These are phyloP conservation scores for Narcine bancroftii DNA, from an alignment of 2,113 vertebrate species.

Conservation along the genomic window DNA sequence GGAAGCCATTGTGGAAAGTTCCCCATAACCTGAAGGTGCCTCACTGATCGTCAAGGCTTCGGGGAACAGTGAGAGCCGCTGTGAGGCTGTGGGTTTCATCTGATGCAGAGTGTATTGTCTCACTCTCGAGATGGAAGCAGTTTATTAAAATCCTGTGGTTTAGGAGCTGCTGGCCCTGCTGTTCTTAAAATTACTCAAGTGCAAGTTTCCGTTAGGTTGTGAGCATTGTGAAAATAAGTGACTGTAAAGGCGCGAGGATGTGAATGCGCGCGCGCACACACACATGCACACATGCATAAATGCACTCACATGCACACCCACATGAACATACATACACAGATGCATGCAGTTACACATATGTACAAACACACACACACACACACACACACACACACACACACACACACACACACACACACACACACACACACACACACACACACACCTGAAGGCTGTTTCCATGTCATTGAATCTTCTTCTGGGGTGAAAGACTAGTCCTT, in stretches of 20 bases:
- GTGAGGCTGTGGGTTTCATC: background rate
- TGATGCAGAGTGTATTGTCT: background rate
- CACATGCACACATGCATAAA: too few species aligned
- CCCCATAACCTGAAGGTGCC: background rate
- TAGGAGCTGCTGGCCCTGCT: background rate
- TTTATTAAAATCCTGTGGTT: constrained; percentile 17
- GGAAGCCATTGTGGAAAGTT: background rate
- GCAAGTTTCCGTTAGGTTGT: constrained; percentile 4
- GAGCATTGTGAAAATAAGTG: background rate
- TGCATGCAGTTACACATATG: too few species aligned
- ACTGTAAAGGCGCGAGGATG: background rate
- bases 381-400: too few species aligned
- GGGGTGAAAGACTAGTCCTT: background rate
- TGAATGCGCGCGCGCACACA: too few species aligned
- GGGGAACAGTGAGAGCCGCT: background rate
- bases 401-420: too few species aligned
- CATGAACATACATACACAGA: too few species aligned
- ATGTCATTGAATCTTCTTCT: background rate
- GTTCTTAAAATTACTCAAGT: constrained; percentile 28
- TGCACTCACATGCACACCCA: too few species aligned
- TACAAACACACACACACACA: too few species aligned
- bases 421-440: too few species aligned
- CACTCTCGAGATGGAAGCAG: background rate
- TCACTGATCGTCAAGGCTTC: background rate
- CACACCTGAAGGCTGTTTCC: background rate